Evolutionary conservation across 2,888 invertebrate species (phyloP).

Genomic region (Eulithis testata): DNA sequence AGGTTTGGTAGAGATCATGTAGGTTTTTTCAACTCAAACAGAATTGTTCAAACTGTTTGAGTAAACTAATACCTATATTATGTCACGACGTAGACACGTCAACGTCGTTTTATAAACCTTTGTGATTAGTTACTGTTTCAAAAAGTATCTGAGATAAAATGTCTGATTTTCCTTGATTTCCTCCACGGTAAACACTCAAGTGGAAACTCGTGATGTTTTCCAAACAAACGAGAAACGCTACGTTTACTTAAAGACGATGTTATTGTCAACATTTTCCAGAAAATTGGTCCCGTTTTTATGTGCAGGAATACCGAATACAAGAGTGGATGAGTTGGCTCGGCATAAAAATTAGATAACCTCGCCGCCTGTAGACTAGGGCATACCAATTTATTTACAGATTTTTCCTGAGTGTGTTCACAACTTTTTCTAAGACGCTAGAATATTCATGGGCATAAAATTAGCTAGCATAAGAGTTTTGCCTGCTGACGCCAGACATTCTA

Average conservation of each 20-base stretch:
- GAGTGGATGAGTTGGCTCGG: constrained; percentile 22
- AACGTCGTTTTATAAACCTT: constrained; percentile 2
- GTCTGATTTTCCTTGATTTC: constrained; percentile 27
- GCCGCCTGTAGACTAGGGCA: constrained; percentile 20
- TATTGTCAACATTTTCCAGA: constrained; percentile 36
- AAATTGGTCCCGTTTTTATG: constrained; percentile 32
- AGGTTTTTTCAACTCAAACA: neutral
- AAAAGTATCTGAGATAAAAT: constrained; percentile 16
- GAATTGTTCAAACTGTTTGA: neutral
- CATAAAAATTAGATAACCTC: constrained; percentile 35
- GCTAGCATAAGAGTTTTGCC: constrained; percentile 4
- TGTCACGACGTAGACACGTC: too few relatives aligned
- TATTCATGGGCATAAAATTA: constrained; percentile 28
- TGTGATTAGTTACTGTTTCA: constrained; percentile 14
- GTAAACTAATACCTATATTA: neutral
- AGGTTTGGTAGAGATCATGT: neutral
- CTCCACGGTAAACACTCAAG: constrained; percentile 28
- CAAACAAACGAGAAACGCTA: constrained; percentile 34
- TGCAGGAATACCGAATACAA: constrained; percentile 31
- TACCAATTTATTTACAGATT: constrained; percentile 27
- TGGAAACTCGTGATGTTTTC: constrained; percentile 34
- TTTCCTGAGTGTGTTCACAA: constrained; percentile 9
- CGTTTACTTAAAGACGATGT: constrained; percentile 35
- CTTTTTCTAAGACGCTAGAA: constrained; percentile 24
- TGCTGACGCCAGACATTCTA: constrained; percentile 5